Percentiles rank a stretch among this genome's conserved stretches.
phyloP scores from a whole-genome alignment of 2,888 invertebrate genomes.

The Orchesella flavescens region DNA sequence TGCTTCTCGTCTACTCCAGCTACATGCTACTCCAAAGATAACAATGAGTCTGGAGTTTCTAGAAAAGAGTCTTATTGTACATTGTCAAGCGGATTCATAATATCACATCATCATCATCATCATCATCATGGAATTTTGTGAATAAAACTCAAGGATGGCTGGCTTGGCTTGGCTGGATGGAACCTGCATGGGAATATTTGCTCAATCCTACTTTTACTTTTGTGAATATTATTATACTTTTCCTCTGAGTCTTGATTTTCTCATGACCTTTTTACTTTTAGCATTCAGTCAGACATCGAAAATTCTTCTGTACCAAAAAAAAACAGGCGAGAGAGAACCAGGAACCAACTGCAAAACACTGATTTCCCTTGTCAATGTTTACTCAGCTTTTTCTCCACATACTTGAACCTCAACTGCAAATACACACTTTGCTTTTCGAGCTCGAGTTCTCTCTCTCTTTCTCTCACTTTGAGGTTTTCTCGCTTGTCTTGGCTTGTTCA shows the following conservation, averaged over 20 bases:
- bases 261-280: slow-evolving; percentile 38
- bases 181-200: background rate
- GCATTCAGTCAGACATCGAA: background rate
- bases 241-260: slow-evolving; percentile 34
- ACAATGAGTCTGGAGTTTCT: no score
- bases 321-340: background rate
- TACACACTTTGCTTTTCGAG: background rate
- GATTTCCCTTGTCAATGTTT: slow-evolving; percentile 63
- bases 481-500: slow-evolving; percentile 33
- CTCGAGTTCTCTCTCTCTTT: background rate
- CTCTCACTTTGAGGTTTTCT: slow-evolving; percentile 29
- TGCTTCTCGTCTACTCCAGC: no score
- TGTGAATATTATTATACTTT: slow-evolving; percentile 4
- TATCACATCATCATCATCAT: no score
- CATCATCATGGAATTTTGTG: no score
- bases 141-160: no score
- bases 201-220: background rate
- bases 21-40: no score
- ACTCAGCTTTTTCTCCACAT: slow-evolving; percentile 30
- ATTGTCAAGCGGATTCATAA: no score
- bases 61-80: no score
- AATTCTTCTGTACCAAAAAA: background rate
- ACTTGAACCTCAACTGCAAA: background rate
- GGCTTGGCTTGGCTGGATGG: background rate
- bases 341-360: slow-evolving; percentile 39